Conservation (phyloP, 2,888 invertebrate species). For the Pachymerium ferrugineum region DNA sequence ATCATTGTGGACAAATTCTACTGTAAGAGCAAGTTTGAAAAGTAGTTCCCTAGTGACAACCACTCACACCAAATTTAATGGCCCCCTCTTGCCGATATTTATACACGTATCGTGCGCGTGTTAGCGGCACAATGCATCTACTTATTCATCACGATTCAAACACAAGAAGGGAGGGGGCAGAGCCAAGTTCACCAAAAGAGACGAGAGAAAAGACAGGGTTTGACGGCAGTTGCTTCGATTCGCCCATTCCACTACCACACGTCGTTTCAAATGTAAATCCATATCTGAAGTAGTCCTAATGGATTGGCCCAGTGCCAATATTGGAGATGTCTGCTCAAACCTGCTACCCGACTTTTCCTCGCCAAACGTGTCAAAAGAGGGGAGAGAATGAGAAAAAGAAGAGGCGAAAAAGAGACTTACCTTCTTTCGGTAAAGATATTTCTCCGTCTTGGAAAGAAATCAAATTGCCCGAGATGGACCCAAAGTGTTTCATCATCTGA, state of each 20-base stretch:
- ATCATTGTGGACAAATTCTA: neutral
- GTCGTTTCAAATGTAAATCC: conserved; percentile 15
- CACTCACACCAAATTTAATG: neutral
- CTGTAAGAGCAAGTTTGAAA: neutral
- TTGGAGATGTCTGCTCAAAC: conserved; percentile 13
- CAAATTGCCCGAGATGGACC: too few relatives aligned
- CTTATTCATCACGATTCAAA: neutral
- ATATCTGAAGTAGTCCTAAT: neutral
- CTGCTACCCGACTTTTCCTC: neutral
- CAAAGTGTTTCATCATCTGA: too few relatives aligned
- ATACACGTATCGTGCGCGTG: neutral
- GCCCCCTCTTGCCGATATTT: neutral
- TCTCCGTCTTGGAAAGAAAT: neutral
- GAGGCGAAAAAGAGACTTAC: conserved; percentile 5
- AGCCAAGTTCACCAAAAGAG: neutral
- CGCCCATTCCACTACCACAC: neutral
- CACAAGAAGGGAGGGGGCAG: neutral
- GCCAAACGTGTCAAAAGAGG: neutral
- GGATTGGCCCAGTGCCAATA: conserved; percentile 4
- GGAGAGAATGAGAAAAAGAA: too few relatives aligned
- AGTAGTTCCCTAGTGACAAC: neutral
- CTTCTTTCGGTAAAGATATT: neutral
- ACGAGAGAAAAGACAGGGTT: neutral
- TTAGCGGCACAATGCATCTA: neutral
- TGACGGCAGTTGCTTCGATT: conserved; percentile 5